Evolutionary conservation across 2,797 vertebrate species (phyloP).

Genomic region (Scleropages formosus): DNA sequence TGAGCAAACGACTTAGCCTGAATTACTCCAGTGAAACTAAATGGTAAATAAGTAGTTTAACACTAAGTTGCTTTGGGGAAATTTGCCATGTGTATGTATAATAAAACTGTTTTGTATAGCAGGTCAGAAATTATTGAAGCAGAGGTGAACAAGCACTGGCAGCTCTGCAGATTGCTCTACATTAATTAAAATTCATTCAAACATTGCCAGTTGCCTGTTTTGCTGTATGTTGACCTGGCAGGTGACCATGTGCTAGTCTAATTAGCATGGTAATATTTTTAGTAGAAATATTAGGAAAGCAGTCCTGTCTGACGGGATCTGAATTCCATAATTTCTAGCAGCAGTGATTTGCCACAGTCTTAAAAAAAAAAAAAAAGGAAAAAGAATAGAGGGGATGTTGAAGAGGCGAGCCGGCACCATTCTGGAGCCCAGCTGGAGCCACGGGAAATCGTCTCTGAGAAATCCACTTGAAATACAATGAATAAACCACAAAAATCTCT

Average conservation of each 20-base stretch:
- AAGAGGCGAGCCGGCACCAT: constrained; percentile 43
- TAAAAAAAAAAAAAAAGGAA: constrained; percentile 25
- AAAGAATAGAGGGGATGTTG: constrained; percentile 35
- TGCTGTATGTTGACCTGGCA: background rate
- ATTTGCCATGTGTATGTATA: background rate
- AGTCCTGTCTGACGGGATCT: constrained; percentile 30
- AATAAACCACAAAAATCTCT: constrained; percentile 40
- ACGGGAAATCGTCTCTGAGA: constrained; percentile 36
- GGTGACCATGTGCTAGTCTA: constrained; percentile 26
- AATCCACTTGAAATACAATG: constrained; percentile 38
- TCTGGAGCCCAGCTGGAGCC: constrained; percentile 42
- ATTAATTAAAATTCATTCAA: constrained; percentile 12
- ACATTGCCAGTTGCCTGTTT: constrained; percentile 20
- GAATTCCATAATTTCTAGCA: constrained; percentile 40
- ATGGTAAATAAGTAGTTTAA: too few species aligned
- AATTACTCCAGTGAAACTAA: too few species aligned
- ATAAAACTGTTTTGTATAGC: background rate
- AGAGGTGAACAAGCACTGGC: background rate
- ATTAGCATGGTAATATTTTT: constrained; percentile 26
- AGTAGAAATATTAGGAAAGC: constrained; percentile 16
- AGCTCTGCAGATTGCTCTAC: constrained; percentile 1
- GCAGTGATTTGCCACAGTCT: constrained; percentile 37
- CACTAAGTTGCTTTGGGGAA: too few species aligned
- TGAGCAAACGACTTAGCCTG: too few species aligned
- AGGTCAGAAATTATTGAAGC: background rate